Conservation (phyloP, 2,888 invertebrate genomes). For the Arge pagana region DNA sequence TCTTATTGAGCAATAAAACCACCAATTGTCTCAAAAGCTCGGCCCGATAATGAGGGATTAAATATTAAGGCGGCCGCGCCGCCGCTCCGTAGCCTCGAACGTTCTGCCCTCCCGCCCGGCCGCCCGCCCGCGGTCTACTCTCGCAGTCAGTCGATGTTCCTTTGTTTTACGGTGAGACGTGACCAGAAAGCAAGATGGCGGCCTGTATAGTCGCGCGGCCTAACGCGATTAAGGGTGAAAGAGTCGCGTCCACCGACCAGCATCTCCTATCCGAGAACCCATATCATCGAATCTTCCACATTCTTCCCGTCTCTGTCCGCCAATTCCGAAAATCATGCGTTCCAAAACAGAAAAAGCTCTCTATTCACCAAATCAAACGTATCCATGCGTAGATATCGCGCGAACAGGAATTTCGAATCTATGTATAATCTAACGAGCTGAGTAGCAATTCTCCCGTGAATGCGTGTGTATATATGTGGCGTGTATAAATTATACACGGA, state of each 20-base stretch:
- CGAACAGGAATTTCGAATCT: too few relatives aligned
- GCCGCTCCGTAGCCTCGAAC: slow-evolving; percentile 42
- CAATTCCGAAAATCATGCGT: too few relatives aligned
- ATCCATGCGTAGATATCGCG: too few relatives aligned
- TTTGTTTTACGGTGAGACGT: slow-evolving; percentile 57
- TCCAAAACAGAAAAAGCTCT: too few relatives aligned
- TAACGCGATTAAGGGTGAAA: slow-evolving; percentile 28
- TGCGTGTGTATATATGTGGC: too few relatives aligned
- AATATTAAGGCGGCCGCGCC: slow-evolving; percentile 51
- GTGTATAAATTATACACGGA: too few relatives aligned
- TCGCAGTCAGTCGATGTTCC: slow-evolving; percentile 46
- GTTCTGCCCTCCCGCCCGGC: too few relatives aligned
- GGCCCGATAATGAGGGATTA: slow-evolving; percentile 56
- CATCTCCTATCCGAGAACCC: slow-evolving; percentile 3
- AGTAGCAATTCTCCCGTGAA: too few relatives aligned
- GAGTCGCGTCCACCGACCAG: slow-evolving; percentile 10
- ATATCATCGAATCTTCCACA: slow-evolving; percentile 16
- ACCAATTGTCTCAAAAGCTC: slow-evolving; percentile 57
- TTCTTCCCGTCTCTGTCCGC: slow-evolving; percentile 20
- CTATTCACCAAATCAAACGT: too few relatives aligned
- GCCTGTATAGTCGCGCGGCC: slow-evolving; percentile 18
- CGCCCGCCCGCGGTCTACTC: slow-evolving; percentile 19
- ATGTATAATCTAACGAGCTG: too few relatives aligned
- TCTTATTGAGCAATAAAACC: slow-evolving; percentile 51
- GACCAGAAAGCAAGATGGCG: slow-evolving; percentile 56